These are phyloP conservation scores for Phania funesta DNA, from an alignment of 2,888 invertebrate species.

Conservation along the genomic window DNA sequence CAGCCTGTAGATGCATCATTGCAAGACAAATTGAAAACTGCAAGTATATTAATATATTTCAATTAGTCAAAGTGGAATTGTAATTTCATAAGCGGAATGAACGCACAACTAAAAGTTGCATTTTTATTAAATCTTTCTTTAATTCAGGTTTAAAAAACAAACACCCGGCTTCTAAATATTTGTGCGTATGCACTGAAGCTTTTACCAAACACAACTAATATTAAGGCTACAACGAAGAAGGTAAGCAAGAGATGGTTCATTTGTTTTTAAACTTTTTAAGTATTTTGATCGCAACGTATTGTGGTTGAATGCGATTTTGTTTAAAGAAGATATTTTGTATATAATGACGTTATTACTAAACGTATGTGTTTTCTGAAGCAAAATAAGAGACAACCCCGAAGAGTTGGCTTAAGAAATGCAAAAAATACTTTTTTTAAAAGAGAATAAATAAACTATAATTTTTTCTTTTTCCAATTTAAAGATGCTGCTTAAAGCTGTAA, in stretches of 20 bases:
- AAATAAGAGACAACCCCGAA: too few species aligned
- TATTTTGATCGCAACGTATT: slow-evolving; percentile 15
- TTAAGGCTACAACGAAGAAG: not conserved
- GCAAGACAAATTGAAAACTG: slow-evolving; percentile 43
- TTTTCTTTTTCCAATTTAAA: too few species aligned
- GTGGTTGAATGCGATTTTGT: slow-evolving; percentile 41
- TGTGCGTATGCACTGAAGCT: slow-evolving; percentile 38
- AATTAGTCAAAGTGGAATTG: not conserved
- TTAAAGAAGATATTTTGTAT: slow-evolving; percentile 5
- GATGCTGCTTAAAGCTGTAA: too few species aligned
- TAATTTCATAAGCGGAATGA: slow-evolving; percentile 6
- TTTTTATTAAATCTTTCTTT: not conserved
- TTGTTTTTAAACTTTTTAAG: slow-evolving; percentile 20
- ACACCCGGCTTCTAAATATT: slow-evolving; percentile 3
- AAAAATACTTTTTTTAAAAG: too few species aligned
- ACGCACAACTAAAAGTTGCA: slow-evolving; percentile 53
- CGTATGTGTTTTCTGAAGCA: too few species aligned
- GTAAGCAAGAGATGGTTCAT: slow-evolving; percentile 3
- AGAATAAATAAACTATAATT: too few species aligned
- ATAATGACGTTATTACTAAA: slow-evolving; percentile 71
- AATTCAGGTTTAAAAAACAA: not conserved
- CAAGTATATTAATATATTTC: slow-evolving; percentile 1
- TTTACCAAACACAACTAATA: slow-evolving; percentile 57
- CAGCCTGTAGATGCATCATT: not conserved
- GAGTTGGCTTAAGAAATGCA: too few species aligned